A percentile compares a stretch with the other conserved stretches of the same genome.
Evolutionary conservation across 2,888 invertebrate species (phyloP).

Genomic region (Patella depressa): DNA sequence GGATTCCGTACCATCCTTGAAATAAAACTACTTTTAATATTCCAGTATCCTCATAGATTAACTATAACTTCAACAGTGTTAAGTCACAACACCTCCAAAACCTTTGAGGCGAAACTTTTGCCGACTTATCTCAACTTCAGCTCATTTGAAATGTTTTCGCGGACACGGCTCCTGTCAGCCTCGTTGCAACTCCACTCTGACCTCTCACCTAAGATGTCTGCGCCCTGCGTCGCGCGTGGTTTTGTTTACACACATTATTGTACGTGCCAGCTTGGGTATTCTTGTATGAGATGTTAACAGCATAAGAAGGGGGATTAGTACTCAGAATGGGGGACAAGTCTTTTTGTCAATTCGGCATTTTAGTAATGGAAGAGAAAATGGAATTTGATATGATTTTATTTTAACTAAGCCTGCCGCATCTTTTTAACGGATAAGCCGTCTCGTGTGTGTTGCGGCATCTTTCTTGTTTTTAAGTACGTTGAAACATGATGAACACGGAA

Average conservation of each 20-base stretch:
- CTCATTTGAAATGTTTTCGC: conserved; percentile 26
- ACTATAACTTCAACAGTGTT: neutral
- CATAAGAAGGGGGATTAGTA: neutral
- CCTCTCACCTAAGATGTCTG: conserved; percentile 32
- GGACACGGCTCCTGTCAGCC: conserved; percentile 22
- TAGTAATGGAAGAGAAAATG: too few species aligned
- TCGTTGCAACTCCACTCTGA: conserved; percentile 19
- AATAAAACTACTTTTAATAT: neutral
- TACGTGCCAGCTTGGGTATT: neutral
- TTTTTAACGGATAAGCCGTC: too few species aligned
- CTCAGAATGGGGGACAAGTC: neutral
- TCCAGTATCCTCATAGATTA: neutral
- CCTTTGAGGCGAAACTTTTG: conserved; percentile 14
- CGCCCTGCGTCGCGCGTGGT: conserved; percentile 25
- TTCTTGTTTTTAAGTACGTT: too few species aligned
- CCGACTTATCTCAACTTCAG: conserved; percentile 16
- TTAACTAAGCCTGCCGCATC: too few species aligned
- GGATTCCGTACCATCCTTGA: too few species aligned
- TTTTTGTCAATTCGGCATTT: neutral
- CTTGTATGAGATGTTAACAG: neutral
- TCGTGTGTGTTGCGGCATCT: too few species aligned
- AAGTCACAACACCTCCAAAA: conserved; percentile 10
- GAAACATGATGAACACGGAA: too few species aligned
- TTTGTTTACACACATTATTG: conserved; percentile 27
- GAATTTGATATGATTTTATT: too few species aligned